phyloP scores from a whole-genome alignment of 2,113 vertebrate genomes.

The Petromus typicus region DNA sequence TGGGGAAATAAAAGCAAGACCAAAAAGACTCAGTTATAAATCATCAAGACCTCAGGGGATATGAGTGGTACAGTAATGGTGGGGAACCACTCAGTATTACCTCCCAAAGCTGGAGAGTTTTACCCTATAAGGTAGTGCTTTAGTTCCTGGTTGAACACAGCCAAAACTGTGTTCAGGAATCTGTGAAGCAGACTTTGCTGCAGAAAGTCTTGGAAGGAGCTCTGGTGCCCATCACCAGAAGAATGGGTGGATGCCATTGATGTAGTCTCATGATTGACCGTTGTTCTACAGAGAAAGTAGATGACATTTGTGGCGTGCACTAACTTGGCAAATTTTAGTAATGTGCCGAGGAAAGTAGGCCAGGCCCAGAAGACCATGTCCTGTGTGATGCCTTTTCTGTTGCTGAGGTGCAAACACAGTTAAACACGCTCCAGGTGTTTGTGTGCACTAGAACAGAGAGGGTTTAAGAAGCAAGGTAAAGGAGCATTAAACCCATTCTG shows the following conservation, averaged over 20 bases:
- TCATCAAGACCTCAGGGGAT: background rate
- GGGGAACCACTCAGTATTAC: background rate
- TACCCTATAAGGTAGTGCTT: background rate
- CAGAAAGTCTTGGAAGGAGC: background rate
- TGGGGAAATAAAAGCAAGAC: conserved; percentile 42
- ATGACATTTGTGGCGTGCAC: background rate
- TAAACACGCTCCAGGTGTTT: background rate
- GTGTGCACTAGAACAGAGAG: too few species aligned
- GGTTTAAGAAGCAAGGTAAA: background rate
- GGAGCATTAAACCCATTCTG: background rate
- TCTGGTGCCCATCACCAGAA: background rate
- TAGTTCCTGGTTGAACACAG: background rate
- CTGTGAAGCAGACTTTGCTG: background rate
- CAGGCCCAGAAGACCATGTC: background rate
- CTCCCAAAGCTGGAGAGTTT: background rate
- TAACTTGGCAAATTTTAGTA: background rate
- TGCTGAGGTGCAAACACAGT: background rate
- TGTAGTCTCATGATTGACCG: background rate
- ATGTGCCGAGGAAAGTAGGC: background rate
- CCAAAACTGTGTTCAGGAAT: background rate
- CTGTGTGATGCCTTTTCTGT: background rate
- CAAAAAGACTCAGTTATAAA: background rate
- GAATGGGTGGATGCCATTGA: background rate
- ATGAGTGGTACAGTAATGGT: background rate
- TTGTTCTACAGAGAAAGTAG: conserved; percentile 6